Evolutionary conservation across 2,888 invertebrate genomes (phyloP), one percentile per base, ranked within the genome.

Genomic region (Spilarctia lutea): DNA sequence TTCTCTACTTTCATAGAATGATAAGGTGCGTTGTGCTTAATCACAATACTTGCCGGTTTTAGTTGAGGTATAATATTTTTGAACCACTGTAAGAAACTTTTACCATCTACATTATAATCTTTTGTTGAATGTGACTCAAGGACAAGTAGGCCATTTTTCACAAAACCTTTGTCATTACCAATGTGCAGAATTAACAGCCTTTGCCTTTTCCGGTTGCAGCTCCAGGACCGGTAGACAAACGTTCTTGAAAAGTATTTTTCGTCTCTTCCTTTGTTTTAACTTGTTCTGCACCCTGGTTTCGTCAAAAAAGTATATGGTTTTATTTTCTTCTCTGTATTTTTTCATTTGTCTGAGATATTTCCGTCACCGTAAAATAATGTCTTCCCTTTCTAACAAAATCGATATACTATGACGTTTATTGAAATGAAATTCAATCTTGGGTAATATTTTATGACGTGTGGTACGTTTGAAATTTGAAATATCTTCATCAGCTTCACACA

Each of bases 311-410:
- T 73, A 60, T 69, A 78, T 74, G 67, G 35, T 75, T 72, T 72
- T 75, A 74, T 78, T 78, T 48, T 73, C 71, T 67, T 78, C 42
- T 71, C 72, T 78, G 72, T 75, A 72, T 78, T 75, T 75, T 78
- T 74, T 73, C 33, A 77, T 78, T 75, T 75, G 65, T 56, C 74
- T 78, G 11, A 78, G 65, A 76, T 78, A 79, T 76, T 79, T 75
- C 52, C 74, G 74, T 68, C 76, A 52, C 76, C 76, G 75, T 70
- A 76, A 73, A 77, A 79, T 77, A 75, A 79, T 75, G 45, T 79
- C 77, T 71, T 79, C 75, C 70, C 79, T 76, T 75, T 79, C 74
- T 42, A 74, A 24, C 71, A 79, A 77, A 66, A 74, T 74, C 65
- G 72, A 65, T 77, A 74, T 77, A 63, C 33, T 79, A 65, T 74